Conservation (phyloP, 2,113 vertebrate genomes). For the Lycocorax pyrrhopterus region DNA sequence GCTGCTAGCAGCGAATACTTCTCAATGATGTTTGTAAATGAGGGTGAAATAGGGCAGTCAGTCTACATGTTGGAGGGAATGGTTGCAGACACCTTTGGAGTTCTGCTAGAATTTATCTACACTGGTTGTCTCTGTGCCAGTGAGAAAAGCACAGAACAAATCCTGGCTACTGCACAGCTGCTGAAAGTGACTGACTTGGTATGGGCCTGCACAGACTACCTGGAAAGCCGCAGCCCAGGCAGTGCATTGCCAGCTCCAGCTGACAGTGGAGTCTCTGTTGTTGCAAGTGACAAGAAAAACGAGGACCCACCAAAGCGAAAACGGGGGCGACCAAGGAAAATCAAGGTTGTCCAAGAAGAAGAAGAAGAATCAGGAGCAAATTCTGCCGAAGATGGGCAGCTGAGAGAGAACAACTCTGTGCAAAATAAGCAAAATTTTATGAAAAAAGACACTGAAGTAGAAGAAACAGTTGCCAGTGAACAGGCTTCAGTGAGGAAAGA, state of each 20-base stretch:
- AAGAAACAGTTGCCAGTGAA: not conserved
- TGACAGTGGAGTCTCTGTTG: not conserved
- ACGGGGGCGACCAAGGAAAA: constrained; percentile 85
- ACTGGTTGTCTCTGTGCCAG: constrained; percentile 82
- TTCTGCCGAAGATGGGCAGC: constrained; percentile 58
- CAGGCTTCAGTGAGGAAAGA: not conserved
- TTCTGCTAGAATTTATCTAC: constrained; percentile 92
- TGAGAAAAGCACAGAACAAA: constrained; percentile 77
- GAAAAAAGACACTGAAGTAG: not conserved
- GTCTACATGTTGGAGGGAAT: constrained; percentile 85
- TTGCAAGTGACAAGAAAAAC: constrained; percentile 40
- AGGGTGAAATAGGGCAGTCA: constrained; percentile 75
- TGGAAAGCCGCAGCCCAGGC: constrained; percentile 8
- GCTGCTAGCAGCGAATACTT: constrained; percentile 96
- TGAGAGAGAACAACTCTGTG: constrained; percentile 71
- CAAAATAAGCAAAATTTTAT: constrained; percentile 70
- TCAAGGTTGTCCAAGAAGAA: constrained; percentile 35
- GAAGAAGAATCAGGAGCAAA: constrained; percentile 43
- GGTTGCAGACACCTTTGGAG: constrained; percentile 78
- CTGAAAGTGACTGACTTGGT: constrained; percentile 86
- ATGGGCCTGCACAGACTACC: constrained; percentile 76
- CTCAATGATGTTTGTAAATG: constrained; percentile 87
- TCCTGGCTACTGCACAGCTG: constrained; percentile 85
- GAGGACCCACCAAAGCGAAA: constrained; percentile 77
- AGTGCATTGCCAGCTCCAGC: not conserved